Evolutionary conservation across 1,140 invertebrate species (phyloP).

Genomic region (Drosophila willistoni): DNA sequence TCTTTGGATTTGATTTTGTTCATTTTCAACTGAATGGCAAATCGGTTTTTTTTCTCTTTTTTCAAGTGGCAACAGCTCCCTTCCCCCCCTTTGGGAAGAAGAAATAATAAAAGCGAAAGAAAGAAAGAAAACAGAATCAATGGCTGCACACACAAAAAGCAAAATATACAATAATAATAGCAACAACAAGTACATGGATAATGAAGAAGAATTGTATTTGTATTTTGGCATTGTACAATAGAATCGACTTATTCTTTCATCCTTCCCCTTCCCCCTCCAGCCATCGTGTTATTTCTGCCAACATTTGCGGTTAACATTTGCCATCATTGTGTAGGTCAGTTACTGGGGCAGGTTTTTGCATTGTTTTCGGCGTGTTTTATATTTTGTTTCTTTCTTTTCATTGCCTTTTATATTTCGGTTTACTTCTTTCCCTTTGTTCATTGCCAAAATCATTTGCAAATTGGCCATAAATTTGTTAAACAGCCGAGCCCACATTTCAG

Average conservation of each 20-base stretch:
- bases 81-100: neutral
- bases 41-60: slow-evolving; percentile 32
- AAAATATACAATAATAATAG: slow-evolving; percentile 35
- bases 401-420: slow-evolving; percentile 30
- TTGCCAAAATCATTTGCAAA: slow-evolving; percentile 67
- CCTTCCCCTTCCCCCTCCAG: slow-evolving; percentile 22
- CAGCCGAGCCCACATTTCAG: slow-evolving; percentile 34
- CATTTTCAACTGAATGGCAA: slow-evolving; percentile 38
- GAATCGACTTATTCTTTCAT: slow-evolving; percentile 47
- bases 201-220: slow-evolving; percentile 63
- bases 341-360: slow-evolving; percentile 62
- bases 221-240: slow-evolving; percentile 49
- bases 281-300: slow-evolving; percentile 15
- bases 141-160: slow-evolving; percentile 35
- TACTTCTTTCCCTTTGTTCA: slow-evolving; percentile 20
- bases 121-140: slow-evolving; percentile 49
- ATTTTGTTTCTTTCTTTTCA: slow-evolving; percentile 23
- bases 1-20: slow-evolving; percentile 15
- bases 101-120: neutral
- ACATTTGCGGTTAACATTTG: slow-evolving; percentile 61
- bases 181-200: slow-evolving; percentile 60
- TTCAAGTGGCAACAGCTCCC: slow-evolving; percentile 38
- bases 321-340: slow-evolving; percentile 65
- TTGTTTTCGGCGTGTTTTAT: slow-evolving; percentile 18
- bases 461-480: slow-evolving; percentile 63